These are phyloP conservation scores for Poecilia gillii DNA, from an alignment of 2,797 vertebrate genomes.

Conservation along the genomic window DNA sequence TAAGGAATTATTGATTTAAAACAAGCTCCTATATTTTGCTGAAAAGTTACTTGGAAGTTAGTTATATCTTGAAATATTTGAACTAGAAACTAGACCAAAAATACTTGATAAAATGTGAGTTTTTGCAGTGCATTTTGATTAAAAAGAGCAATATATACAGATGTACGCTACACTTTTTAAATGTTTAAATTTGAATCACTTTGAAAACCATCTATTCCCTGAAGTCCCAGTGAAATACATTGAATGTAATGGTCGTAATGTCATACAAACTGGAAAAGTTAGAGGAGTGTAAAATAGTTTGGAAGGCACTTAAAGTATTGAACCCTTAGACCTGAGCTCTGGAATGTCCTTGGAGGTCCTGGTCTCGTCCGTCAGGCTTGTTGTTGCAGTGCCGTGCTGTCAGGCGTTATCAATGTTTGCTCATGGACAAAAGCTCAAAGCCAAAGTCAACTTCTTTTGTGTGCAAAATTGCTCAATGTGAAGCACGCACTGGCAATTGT, in stretches of 20 bases:
- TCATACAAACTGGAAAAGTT: not conserved
- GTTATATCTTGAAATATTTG: no score
- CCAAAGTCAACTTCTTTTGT: constrained; percentile 68
- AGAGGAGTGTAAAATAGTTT: not conserved
- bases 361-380: constrained; percentile 31
- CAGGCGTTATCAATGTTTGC: constrained; percentile 30
- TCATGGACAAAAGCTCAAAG: constrained; percentile 36
- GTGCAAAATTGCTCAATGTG: constrained; percentile 40
- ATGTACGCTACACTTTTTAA: not conserved
- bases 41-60: no score
- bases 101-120: no score
- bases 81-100: no score
- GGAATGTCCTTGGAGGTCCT: constrained; percentile 47
- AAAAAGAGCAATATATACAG: not conserved
- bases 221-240: not conserved
- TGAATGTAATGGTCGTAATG: not conserved
- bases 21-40: no score
- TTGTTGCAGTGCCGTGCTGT: constrained; percentile 26
- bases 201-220: not conserved
- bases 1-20: no score
- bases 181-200: not conserved
- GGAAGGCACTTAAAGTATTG: constrained; percentile 41
- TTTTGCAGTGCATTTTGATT: not conserved
- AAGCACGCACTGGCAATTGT: not conserved
- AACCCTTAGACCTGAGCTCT: not conserved